Base-by-base conservation (phyloP, 2,888 invertebrate species). In the Elmis aenea region DNA sequence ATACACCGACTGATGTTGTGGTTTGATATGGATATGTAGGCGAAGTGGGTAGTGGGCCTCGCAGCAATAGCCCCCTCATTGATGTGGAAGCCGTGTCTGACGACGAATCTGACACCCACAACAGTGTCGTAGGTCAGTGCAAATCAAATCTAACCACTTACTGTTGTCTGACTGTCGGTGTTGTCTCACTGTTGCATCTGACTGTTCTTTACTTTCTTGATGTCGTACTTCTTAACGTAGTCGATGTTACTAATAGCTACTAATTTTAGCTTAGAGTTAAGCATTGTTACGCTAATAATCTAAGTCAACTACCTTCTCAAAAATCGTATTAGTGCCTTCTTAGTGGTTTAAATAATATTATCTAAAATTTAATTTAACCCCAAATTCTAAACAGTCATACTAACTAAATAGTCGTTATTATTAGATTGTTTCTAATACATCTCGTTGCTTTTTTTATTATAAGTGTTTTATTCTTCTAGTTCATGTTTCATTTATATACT, bases 11-110 rank as follows among this genome's bases (percentile, higher is more conserved):
- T n/a, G n/a, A n/a, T 38, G 32, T 43, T 45, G 20, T 26, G 26
- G 20, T 47, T 48, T 47, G 39, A 46, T 46, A 35, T 36, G 47
- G 42, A 48, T 44, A 49, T 62, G 57, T 69, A 79, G 80, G 79
- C 78, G 78, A 79, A 71, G 76, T 77, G 71, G 74, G 75, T 64
- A 64, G 61, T 50, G 73, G 66, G 68, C 75, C 69, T 66, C 72
- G 72, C 60, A 74, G 71, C 62, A 67, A 67, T 64, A 78, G 78
- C 69, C 79, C 81, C 59, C 73, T 79, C 68, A 77, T 79, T 62
- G 79, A 79, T 69, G 79, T 79, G 64, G 79, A 79, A 68, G 75
- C 75, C 57, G 74, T 78, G 52, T 77, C 77, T 50, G 76, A 77
- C 62, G 72, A 74, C 58, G 72, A 74, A 58, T 66, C 68, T 53